A percentile compares a stretch with the other conserved stretches of the same genome.
Conservation (phyloP, 2,113 vertebrate species). For the Brachyhypopomus occidentalis region DNA sequence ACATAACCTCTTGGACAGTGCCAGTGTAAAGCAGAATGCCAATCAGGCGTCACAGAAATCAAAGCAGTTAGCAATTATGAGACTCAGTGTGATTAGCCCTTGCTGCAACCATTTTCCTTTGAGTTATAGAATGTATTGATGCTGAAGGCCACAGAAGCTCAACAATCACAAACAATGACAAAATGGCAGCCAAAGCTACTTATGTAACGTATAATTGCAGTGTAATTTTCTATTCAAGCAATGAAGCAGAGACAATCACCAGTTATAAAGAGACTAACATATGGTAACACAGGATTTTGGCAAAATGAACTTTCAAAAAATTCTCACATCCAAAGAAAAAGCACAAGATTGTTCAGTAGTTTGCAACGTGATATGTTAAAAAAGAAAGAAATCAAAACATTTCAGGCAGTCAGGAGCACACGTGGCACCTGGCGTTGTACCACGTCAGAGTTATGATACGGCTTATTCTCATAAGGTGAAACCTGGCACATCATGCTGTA, state of each 20-base stretch:
- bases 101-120: not conserved
- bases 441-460: no score
- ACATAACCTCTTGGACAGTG: not conserved
- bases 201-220: slow-evolving; percentile 50
- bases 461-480: no score
- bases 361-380: not conserved
- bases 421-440: not conserved
- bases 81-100: not conserved
- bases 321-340: slow-evolving; percentile 1
- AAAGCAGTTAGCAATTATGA: not conserved
- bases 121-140: slow-evolving; percentile 15
- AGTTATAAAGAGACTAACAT: slow-evolving; percentile 49
- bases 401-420: not conserved
- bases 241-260: slow-evolving; percentile 44
- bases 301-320: slow-evolving; percentile 17
- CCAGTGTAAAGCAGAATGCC: not conserved
- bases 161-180: slow-evolving; percentile 33
- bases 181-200: slow-evolving; percentile 31
- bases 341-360: not conserved
- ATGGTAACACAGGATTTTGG: slow-evolving; percentile 15
- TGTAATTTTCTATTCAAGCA: slow-evolving; percentile 51
- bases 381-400: not conserved
- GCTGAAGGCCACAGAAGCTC: not conserved
- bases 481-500: no score
- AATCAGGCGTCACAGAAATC: not conserved